Base-by-base conservation (phyloP, 2,113 vertebrate genomes). In the Pungitius pungitius region DNA sequence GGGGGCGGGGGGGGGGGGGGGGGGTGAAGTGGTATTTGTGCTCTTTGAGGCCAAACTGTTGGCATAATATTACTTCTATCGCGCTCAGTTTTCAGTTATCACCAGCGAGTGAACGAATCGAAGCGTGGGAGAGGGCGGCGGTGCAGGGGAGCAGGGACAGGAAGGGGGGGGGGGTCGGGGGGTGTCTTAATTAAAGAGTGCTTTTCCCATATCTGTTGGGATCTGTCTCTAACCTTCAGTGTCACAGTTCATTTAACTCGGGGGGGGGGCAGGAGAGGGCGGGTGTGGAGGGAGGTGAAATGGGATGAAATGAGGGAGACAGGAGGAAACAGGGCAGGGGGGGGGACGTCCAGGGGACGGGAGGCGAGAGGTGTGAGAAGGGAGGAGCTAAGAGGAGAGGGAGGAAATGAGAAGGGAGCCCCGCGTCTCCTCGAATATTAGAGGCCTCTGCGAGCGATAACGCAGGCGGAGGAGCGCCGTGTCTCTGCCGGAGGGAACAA, bases 181-280 rank as follows among this genome's bases (percentile, higher is more conserved):
- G 86, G 69, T 20, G 74, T 82, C 85, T 89, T 92, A 89, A 92
- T 92, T 90, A 91, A 82, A 87, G 77, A 83, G 69, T 63, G 69
- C 58, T 81, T 78, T 74, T 35, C 52, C 70, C 45, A 43, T 90
- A 89, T 90, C 90, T 74, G 76, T 30, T 61, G 68, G 79, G 78
- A 89, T 91, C 87, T 73, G 85, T 75, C 45, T 70, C 62, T 84
- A 90, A 89, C 89, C 87, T 91, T 88, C 83, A 64, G 87, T 91
- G 88, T 85, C 85, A 86, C 85, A 82, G 84, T 86, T 86, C 73
- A 80, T 91, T 91, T 86, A 77, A 73, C 77, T 90, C 84, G 61
- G 72, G 64, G 78, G n/a, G n/a, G n/a, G n/a, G n/a, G n/a, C n/a
- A n/a, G n/a, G n/a, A n/a, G 42, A 59, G 47, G 77, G 12, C 13